Conservation (phyloP, 2,113 vertebrate species). For the Loxodonta africana region DNA sequence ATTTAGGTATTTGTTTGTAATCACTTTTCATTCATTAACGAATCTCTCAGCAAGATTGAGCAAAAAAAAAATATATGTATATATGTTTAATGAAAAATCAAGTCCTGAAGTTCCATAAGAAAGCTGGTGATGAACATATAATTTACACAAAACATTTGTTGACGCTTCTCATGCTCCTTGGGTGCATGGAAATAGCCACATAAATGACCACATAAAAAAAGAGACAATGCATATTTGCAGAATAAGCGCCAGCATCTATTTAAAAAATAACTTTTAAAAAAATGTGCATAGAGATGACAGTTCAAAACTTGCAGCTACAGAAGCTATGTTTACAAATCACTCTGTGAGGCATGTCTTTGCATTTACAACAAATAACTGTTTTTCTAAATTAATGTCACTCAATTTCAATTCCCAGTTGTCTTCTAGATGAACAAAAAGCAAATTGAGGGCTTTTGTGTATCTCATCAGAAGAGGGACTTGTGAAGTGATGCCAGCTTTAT, state of each 20-base stretch:
- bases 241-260: not conserved
- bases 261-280: not conserved
- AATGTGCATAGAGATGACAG: not conserved
- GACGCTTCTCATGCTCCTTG: not conserved
- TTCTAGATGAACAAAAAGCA: too few species aligned
- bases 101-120: not conserved
- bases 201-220: not conserved
- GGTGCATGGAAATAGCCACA: not conserved
- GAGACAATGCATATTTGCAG: not conserved
- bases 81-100: not conserved
- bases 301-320: not conserved
- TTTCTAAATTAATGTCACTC: not conserved
- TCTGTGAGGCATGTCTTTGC: not conserved
- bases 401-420: not conserved
- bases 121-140: not conserved
- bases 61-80: not conserved
- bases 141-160: not conserved
- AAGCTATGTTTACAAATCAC: not conserved
- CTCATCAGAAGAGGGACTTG: not conserved
- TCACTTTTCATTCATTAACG: not conserved
- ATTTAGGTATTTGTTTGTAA: not conserved
- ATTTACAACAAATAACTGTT: not conserved
- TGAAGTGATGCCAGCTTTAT: not conserved
- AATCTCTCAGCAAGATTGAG: not conserved
- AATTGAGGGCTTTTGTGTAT: not conserved